phyloP scores from a whole-genome alignment of 2,888 invertebrate genomes.

The Theretra japonica region DNA sequence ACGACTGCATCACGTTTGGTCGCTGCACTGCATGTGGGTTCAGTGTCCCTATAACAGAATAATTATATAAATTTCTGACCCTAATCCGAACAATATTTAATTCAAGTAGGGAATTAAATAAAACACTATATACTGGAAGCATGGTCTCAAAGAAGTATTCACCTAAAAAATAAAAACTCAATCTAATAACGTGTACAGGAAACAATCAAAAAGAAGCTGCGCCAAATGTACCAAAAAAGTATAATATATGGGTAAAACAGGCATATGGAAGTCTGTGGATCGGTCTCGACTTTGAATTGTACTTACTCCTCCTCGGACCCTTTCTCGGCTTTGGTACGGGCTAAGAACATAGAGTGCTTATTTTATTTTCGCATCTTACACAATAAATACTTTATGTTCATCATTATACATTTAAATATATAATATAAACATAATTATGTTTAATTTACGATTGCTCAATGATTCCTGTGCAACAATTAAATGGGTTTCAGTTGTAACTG shows the following conservation, averaged over 20 bases:
- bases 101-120: neutral
- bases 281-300: neutral
- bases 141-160: neutral
- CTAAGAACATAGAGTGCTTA: conserved; percentile 13
- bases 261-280: conserved; percentile 3
- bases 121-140: conserved; percentile 17
- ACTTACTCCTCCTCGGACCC: conserved; percentile 18
- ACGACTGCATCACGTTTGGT: conserved; percentile 71
- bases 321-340: conserved; percentile 10
- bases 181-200: conserved; percentile 1
- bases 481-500: too few species aligned
- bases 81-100: neutral
- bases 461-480: too few species aligned
- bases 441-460: too few species aligned
- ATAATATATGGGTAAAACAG: conserved; percentile 8
- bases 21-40: conserved; percentile 65
- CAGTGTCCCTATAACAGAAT: conserved; percentile 51
- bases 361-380: conserved; percentile 19
- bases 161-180: neutral
- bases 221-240: conserved; percentile 13
- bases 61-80: neutral
- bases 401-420: too few species aligned
- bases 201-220: conserved; percentile 1
- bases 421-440: too few species aligned
- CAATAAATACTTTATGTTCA: too few species aligned